phyloP scores from a whole-genome alignment of 2,888 invertebrate genomes.

The Apamea sordens region DNA sequence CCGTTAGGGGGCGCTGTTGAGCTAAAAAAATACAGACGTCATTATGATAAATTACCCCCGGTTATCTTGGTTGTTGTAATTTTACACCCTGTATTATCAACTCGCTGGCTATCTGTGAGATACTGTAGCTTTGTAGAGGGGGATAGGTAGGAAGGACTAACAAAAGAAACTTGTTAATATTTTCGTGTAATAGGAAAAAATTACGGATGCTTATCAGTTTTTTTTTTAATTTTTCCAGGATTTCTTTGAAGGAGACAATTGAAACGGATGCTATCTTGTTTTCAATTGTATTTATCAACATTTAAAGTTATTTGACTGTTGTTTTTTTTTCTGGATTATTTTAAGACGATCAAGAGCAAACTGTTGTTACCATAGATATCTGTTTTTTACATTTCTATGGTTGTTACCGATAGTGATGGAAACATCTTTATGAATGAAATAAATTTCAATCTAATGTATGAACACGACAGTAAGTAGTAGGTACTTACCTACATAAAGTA shows the following conservation, averaged over 20 bases:
- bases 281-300: background rate
- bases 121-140: slow-evolving; percentile 23
- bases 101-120: slow-evolving; percentile 44
- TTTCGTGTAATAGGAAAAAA: background rate
- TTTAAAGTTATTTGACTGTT: background rate
- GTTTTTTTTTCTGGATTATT: background rate
- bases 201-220: background rate
- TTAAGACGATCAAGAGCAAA: background rate
- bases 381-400: too few relatives aligned
- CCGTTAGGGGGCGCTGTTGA: slow-evolving; percentile 72
- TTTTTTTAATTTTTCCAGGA: background rate
- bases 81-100: slow-evolving; percentile 71
- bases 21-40: slow-evolving; percentile 80
- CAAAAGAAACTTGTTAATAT: slow-evolving; percentile 5
- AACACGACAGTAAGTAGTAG: too few relatives aligned
- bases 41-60: slow-evolving; percentile 83
- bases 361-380: background rate
- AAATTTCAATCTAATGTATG: background rate
- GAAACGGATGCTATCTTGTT: background rate
- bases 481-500: background rate
- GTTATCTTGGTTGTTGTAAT: slow-evolving; percentile 71
- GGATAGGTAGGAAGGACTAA: background rate
- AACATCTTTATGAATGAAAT: background rate
- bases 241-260: background rate
- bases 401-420: background rate